Evolutionary conservation across 1,140 invertebrate genomes (phyloP).

Genomic region (Drosophila busckii): DNA sequence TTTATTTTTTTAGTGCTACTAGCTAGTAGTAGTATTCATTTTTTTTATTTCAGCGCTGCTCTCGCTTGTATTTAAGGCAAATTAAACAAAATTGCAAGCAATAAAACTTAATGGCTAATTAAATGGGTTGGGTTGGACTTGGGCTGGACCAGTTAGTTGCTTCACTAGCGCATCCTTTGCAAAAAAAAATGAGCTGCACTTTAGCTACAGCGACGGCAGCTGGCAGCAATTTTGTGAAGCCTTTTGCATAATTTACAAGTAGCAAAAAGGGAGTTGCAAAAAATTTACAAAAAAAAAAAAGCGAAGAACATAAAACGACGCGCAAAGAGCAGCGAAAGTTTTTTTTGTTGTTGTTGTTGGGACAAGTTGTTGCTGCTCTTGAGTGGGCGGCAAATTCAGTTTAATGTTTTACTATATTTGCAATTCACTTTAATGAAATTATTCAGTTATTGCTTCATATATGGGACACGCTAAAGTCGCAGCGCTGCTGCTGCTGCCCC

Average conservation of each 20-base stretch:
- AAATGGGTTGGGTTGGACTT: slow-evolving; percentile 63
- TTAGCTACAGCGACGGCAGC: slow-evolving; percentile 40
- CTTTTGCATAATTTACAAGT: slow-evolving; percentile 75
- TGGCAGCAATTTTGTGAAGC: slow-evolving; percentile 61
- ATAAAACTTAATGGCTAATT: slow-evolving; percentile 77
- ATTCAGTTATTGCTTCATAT: slow-evolving; percentile 61
- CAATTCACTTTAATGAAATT: slow-evolving; percentile 64
- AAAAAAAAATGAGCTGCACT: slow-evolving; percentile 21
- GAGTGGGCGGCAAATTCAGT: slow-evolving; percentile 39
- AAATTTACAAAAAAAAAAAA: slow-evolving; percentile 2
- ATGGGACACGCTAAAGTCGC: background rate
- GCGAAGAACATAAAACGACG: too few species aligned
- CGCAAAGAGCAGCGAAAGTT: too few species aligned
- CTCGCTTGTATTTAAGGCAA: slow-evolving; percentile 65
- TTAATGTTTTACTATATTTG: slow-evolving; percentile 58
- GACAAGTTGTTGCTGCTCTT: background rate
- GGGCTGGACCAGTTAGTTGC: slow-evolving; percentile 24
- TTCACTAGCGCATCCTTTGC: slow-evolving; percentile 21
- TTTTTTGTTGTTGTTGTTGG: slow-evolving; percentile 1
- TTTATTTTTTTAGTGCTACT: slow-evolving; percentile 7
- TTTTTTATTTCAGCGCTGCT: slow-evolving; percentile 15
- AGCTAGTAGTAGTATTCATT: slow-evolving; percentile 19
- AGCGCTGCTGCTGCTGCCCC: background rate
- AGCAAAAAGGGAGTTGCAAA: slow-evolving; percentile 45
- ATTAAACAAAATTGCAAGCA: slow-evolving; percentile 75